Evolutionary conservation across 2,113 vertebrate species (phyloP).

Genomic region (rat (Rattus norvegicus)): GRCr8 NC_086028.1:30191501-30192000

Average conservation of each 20-base stretch:
- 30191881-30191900: not conserved
- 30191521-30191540: conserved; percentile 46
- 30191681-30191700: conserved; percentile 62
- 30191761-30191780: not conserved
- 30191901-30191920: too few species aligned
- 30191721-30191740: not conserved
- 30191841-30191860: not conserved
- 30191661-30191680: conserved; percentile 74
- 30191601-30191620: conserved; percentile 77
- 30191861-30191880: not conserved
- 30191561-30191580: conserved; percentile 64
- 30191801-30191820: not conserved
- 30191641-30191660: conserved; percentile 79
- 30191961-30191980: not conserved
- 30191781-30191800: not conserved
- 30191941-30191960: not conserved
- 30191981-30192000: not conserved
- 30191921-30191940: not conserved
- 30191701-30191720: not conserved
- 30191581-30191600: conserved; percentile 77
- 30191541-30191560: conserved; percentile 44
- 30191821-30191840: not conserved
- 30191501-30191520: conserved; percentile 63
- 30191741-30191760: not conserved
- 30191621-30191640: conserved; percentile 63